These are phyloP conservation scores for Serranus cabrilla DNA, from an alignment of 2,797 vertebrate genomes.

Conservation along the genomic window DNA sequence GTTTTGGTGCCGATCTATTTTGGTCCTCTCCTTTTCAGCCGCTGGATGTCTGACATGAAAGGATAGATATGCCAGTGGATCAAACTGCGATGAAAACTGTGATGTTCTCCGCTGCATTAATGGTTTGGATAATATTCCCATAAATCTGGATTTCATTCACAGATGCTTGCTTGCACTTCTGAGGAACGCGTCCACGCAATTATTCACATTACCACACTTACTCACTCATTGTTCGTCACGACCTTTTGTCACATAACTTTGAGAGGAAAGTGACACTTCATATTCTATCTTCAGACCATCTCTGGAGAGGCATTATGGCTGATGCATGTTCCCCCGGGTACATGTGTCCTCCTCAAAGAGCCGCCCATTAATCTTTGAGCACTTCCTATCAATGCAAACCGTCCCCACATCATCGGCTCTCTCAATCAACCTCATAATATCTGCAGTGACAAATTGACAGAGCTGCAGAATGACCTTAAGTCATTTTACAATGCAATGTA, in stretches of 20 bases:
- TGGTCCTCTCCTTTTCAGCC: slow-evolving; percentile 43
- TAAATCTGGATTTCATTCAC: slow-evolving; percentile 30
- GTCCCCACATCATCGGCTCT: slow-evolving; percentile 68
- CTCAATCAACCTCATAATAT: slow-evolving; percentile 81
- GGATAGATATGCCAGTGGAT: slow-evolving; percentile 48
- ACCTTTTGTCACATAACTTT: slow-evolving; percentile 67
- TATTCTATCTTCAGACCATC: slow-evolving; percentile 53
- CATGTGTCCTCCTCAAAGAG: slow-evolving; percentile 73
- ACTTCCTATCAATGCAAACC: slow-evolving; percentile 72
- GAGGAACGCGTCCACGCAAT: slow-evolving; percentile 25
- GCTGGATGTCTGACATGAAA: slow-evolving; percentile 59
- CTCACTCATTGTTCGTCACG: slow-evolving; percentile 27
- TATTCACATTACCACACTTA: slow-evolving; percentile 41
- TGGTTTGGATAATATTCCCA: slow-evolving; percentile 33
- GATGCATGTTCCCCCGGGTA: slow-evolving; percentile 62
- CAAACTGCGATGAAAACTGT: slow-evolving; percentile 39
- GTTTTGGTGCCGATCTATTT: slow-evolving; percentile 68
- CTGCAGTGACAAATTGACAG: slow-evolving; percentile 77
- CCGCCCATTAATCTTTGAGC: slow-evolving; percentile 75
- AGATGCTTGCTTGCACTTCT: slow-evolving; percentile 43
- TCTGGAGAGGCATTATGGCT: slow-evolving; percentile 58
- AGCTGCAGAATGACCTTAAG: slow-evolving; percentile 70
- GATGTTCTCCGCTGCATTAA: slow-evolving; percentile 39
- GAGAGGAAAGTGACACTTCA: slow-evolving; percentile 62
- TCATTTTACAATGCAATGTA: slow-evolving; percentile 50